phyloP scores from a whole-genome alignment of 2,888 invertebrate genomes.

The Xestia sexstrigata region DNA sequence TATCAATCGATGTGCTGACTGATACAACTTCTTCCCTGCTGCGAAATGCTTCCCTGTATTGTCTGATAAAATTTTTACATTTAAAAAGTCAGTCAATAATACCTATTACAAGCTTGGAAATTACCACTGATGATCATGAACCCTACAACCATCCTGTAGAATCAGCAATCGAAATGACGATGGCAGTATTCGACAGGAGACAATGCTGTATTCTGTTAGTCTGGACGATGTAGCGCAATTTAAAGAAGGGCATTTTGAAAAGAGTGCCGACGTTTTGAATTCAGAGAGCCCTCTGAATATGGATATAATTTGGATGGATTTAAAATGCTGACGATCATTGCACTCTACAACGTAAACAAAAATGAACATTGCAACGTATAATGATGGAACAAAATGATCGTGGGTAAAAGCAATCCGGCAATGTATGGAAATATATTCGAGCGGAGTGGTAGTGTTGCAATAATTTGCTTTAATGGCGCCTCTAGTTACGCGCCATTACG shows the following conservation, averaged over 20 bases:
- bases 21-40: not conserved
- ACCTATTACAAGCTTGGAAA: not conserved
- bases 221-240: not conserved
- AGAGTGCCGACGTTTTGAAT: not conserved
- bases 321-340: constrained; percentile 6
- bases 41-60: not conserved
- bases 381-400: constrained; percentile 46
- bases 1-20: not conserved
- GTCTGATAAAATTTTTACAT: not conserved
- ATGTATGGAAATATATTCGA: constrained; percentile 60
- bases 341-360: constrained; percentile 31
- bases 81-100: no score
- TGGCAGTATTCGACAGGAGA: not conserved
- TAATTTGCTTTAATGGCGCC: constrained; percentile 52
- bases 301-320: not conserved
- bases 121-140: not conserved
- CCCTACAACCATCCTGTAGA: not conserved
- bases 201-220: not conserved
- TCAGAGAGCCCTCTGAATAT: not conserved
- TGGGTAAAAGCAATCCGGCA: constrained; percentile 54
- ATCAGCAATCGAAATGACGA: not conserved
- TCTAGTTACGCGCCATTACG: constrained; percentile 61
- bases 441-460: constrained; percentile 52
- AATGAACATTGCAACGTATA: constrained; percentile 9
- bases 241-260: not conserved